These are phyloP conservation scores for Cylindroiulus punctatus DNA, from an alignment of 2,888 invertebrate genomes.

Conservation along the genomic window DNA sequence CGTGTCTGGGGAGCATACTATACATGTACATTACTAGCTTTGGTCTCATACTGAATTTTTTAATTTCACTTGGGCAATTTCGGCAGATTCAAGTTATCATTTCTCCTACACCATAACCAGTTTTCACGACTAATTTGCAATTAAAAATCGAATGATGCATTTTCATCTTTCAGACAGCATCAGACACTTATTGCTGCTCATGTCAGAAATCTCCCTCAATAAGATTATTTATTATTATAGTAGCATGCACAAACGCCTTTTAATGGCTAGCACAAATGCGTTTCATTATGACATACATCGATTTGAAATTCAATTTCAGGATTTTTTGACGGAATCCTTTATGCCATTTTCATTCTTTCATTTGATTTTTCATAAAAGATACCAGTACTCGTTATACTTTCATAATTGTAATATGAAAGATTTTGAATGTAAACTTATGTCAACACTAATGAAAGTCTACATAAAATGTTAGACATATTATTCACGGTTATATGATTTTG, in stretches of 20 bases:
- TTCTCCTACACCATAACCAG: too few species aligned
- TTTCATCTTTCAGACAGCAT: not conserved
- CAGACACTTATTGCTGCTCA: not conserved
- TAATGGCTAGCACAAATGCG: not conserved
- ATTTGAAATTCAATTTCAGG: not conserved
- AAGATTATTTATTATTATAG: too few species aligned
- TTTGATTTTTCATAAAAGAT: not conserved
- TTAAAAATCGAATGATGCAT: too few species aligned
- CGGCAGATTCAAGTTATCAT: too few species aligned
- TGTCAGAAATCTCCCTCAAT: not conserved
- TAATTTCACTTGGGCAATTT: too few species aligned
- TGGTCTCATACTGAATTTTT: too few species aligned
- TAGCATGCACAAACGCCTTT: not conserved
- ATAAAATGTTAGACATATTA: not conserved
- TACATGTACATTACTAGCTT: too few species aligned
- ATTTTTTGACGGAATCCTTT: not conserved
- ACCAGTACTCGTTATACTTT: not conserved
- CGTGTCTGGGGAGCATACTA: too few species aligned
- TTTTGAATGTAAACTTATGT: constrained; percentile 8
- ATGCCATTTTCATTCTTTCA: not conserved
- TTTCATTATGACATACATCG: not conserved
- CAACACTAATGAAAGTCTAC: not conserved
- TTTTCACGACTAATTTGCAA: too few species aligned
- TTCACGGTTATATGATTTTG: not conserved
- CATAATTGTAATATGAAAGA: not conserved